Evolutionary conservation across 2,888 invertebrate genomes (phyloP).

Genomic region (Platynereis dumerilii): DNA sequence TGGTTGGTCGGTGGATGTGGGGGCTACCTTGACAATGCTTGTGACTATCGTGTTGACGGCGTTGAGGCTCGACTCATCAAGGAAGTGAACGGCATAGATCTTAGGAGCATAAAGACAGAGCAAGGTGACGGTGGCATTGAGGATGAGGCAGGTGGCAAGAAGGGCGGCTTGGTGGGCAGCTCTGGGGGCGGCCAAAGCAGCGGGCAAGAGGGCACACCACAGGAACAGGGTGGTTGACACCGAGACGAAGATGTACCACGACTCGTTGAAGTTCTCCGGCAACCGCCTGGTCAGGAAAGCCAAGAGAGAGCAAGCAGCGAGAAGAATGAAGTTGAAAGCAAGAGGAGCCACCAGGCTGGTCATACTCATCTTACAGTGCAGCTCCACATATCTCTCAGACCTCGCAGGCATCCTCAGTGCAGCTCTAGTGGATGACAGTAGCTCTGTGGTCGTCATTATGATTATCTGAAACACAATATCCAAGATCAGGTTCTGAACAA

Average conservation of each 20-base stretch:
- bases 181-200: slow-evolving; percentile 30
- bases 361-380: slow-evolving; percentile 42
- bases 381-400: slow-evolving; percentile 43
- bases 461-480: too few species aligned
- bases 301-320: slow-evolving; percentile 27
- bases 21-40: too few species aligned
- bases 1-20: too few species aligned
- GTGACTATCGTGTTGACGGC: too few species aligned
- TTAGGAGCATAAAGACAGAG: slow-evolving; percentile 29
- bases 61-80: slow-evolving; percentile 5
- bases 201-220: slow-evolving; percentile 32
- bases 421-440: background rate
- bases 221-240: slow-evolving; percentile 33
- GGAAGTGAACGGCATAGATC: slow-evolving; percentile 30
- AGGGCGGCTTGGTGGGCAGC: slow-evolving; percentile 28
- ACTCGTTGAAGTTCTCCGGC: slow-evolving; percentile 38
- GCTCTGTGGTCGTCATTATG: too few species aligned
- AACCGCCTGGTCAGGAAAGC: slow-evolving; percentile 31
- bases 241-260: slow-evolving; percentile 37
- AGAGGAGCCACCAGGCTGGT: slow-evolving; percentile 43
- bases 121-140: slow-evolving; percentile 31
- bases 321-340: slow-evolving; percentile 32
- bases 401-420: slow-evolving; percentile 37
- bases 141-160: slow-evolving; percentile 26
- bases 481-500: too few species aligned